Evolutionary conservation across 2,797 vertebrate genomes (phyloP), one percentile per base, ranked within the genome.

Genomic region (Miichthys miiuy): DNA sequence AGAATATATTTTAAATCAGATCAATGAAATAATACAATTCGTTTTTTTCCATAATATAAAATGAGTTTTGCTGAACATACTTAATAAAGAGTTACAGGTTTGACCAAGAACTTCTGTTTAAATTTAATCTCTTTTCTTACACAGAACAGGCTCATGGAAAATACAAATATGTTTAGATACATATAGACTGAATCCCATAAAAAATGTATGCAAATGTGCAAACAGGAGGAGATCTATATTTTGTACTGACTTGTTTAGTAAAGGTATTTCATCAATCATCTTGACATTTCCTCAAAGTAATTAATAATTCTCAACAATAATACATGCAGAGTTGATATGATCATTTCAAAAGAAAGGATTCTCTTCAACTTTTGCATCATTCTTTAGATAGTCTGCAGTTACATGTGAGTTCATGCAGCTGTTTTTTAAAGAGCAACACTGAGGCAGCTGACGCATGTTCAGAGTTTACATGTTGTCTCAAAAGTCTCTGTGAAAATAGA

Each of bases 301-400:
- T 54, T 79, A 20, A 20, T 34, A 68, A 46, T 25, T 57, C 30
- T 60, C 1, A 47, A 10, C 17, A 69, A 10, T 58, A 56, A 42
- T 47, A 38, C 30, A 30, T 30, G 3, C 5, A 48, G 5, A 54
- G 2, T 48, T 56, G 10, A 60, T 18, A 18, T 30, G n/a, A 56
- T 62, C 17, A 54, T 68, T 56, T 48, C 17, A 54, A 67, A 10
- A 61, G n/a, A 68, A 42, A 68, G 34, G 34, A 27, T 38, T 27
- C 42, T 10, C 27, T 30, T 60, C 25, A 47, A 13, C 11, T 42
- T 70, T 9, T 23, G 30, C 18, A 47, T 42, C 34, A 38, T 34
- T 20, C 18, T 5, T 44, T 17, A 4, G 9, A 60, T 3, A 9
- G 21, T 38, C 8, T 38, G 34, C 8, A 38, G 8, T 38, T 55